A percentile compares a stretch with the other conserved stretches of the same genome.
These are phyloP conservation scores for Scaptomyza caliginosa DNA, from an alignment of 2,888 invertebrate genomes.

Conservation along the genomic window DNA sequence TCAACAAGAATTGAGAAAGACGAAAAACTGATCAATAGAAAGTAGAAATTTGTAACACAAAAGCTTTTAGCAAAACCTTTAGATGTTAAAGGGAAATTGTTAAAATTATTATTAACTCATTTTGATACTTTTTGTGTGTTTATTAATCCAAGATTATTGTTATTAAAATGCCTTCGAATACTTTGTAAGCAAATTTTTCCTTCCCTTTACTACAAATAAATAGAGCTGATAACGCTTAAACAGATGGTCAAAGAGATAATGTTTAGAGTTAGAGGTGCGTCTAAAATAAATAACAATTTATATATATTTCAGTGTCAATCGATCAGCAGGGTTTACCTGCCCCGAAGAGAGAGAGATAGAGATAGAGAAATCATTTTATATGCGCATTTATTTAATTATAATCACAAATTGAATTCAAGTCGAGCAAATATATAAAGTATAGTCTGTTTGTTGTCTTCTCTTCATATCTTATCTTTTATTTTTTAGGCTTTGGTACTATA, in stretches of 20 bases:
- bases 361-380: slow-evolving; percentile 14
- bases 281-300: slow-evolving; percentile 2
- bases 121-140: too few relatives aligned
- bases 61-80: too few relatives aligned
- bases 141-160: too few relatives aligned
- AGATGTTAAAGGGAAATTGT: too few relatives aligned
- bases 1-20: too few relatives aligned
- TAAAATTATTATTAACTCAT: background rate
- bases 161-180: background rate
- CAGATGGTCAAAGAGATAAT: slow-evolving; percentile 35
- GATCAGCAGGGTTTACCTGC: slow-evolving; percentile 28
- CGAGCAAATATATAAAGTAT: background rate
- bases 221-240: slow-evolving; percentile 17
- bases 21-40: too few relatives aligned
- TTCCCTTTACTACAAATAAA: background rate
- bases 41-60: too few relatives aligned
- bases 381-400: slow-evolving; percentile 38
- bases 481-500: slow-evolving; percentile 28
- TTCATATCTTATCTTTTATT: slow-evolving; percentile 43
- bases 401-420: slow-evolving; percentile 18
- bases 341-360: background rate
- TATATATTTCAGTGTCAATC: slow-evolving; percentile 15
- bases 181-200: background rate
- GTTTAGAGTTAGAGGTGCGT: background rate
- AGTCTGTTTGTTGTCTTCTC: slow-evolving; percentile 5